Evolutionary conservation across 2,113 vertebrate genomes (phyloP).

Genomic region (Protomyctophum bolini): DNA sequence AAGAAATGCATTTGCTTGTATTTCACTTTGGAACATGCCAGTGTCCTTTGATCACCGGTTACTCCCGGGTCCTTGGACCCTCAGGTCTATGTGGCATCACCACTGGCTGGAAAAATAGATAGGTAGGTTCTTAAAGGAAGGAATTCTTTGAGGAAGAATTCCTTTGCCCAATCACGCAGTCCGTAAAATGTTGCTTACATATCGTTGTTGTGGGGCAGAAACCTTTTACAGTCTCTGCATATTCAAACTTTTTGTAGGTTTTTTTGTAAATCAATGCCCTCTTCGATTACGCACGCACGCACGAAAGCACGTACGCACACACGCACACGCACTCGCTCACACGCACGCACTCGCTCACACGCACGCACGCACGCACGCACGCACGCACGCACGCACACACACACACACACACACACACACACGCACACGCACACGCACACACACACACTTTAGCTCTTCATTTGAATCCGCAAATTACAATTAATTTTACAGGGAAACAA

Average conservation of each 20-base stretch:
- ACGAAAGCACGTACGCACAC: background rate
- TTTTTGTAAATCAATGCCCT: background rate
- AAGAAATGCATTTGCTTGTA: slow-evolving; percentile 37
- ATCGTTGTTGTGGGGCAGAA: too few species aligned
- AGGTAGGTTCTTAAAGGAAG: too few species aligned
- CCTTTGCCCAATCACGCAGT: background rate
- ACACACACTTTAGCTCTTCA: too few species aligned
- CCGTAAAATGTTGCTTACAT: too few species aligned
- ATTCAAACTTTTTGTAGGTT: too few species aligned
- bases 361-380: slow-evolving; percentile 1
- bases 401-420: too few species aligned
- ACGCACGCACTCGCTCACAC: background rate
- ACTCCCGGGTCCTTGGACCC: slow-evolving; percentile 9
- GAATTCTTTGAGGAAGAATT: background rate
- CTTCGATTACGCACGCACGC: background rate
- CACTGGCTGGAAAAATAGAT: too few species aligned
- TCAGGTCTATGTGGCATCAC: background rate
- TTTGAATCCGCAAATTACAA: too few species aligned
- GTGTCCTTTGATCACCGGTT: slow-evolving; percentile 47
- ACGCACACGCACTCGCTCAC: background rate
- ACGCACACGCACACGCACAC: too few species aligned
- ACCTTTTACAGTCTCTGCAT: too few species aligned
- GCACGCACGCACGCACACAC: background rate
- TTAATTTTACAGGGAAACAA: too few species aligned
- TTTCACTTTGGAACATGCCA: slow-evolving; percentile 28